A percentile compares a stretch with the other conserved stretches of the same genome.
Evolutionary conservation across 2,113 vertebrate genomes (phyloP).

Genomic region (Steatornis caripensis): DNA sequence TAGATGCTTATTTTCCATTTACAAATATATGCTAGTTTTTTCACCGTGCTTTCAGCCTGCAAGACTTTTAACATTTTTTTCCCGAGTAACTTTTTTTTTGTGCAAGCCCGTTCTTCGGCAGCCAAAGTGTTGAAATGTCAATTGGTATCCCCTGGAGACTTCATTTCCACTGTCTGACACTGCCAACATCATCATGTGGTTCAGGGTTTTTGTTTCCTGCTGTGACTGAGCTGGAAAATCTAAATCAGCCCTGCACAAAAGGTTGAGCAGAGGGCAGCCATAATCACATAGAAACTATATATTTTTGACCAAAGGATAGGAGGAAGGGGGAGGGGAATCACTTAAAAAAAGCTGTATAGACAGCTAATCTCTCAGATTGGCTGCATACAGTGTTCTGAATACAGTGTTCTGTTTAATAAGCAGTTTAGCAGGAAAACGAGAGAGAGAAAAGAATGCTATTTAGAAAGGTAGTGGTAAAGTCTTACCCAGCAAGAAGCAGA

Average conservation of each 20-base stretch:
- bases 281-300: constrained; percentile 19
- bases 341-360: not conserved
- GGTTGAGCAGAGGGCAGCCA: constrained; percentile 3
- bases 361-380: not conserved
- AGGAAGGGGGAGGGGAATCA: not conserved
- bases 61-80: not conserved
- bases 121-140: constrained; percentile 38
- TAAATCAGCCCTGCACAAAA: constrained; percentile 17
- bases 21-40: not conserved
- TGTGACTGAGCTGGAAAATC: constrained; percentile 29
- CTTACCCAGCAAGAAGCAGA: not conserved
- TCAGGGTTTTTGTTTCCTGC: constrained; percentile 38
- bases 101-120: constrained; percentile 10
- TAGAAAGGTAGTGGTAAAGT: not conserved
- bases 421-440: not conserved
- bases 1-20: not conserved
- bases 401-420: not conserved
- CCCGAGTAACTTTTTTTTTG: not conserved
- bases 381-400: not conserved
- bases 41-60: not conserved
- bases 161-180: constrained; percentile 36
- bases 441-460: not conserved
- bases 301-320: not conserved
- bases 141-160: constrained; percentile 21
- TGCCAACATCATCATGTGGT: constrained; percentile 3